A percentile compares a stretch with the other conserved stretches of the same genome.
Conservation (phyloP, 2,797 vertebrate genomes). For the Darevskia nairensis region DNA sequence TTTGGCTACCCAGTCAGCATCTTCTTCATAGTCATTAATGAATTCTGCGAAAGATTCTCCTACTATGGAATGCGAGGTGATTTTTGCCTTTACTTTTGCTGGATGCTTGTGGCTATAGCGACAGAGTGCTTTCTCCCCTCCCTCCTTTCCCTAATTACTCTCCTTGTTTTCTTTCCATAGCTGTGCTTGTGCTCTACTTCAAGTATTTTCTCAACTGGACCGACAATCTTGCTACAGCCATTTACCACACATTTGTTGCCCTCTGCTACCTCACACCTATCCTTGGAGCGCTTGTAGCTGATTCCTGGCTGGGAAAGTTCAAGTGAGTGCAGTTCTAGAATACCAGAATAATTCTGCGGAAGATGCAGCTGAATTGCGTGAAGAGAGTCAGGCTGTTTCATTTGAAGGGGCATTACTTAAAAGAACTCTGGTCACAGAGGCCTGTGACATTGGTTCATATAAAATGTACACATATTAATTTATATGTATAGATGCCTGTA, state of each 20-base stretch:
- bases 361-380: neutral
- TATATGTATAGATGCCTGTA: no score
- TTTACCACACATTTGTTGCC: constrained; percentile 94
- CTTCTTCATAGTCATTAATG: constrained; percentile 94
- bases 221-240: constrained; percentile 85
- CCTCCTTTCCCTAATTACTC: neutral
- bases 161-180: constrained; percentile 71
- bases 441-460: no score
- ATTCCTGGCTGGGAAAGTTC: constrained; percentile 97
- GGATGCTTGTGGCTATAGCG: neutral
- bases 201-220: constrained; percentile 88
- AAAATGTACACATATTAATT: no score
- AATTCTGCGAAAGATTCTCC: constrained; percentile 97
- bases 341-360: neutral
- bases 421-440: no score
- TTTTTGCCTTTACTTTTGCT: rapidly evolving
- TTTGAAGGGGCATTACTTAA: neutral
- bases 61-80: constrained; percentile 98
- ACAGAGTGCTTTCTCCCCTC: neutral
- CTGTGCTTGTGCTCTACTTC: constrained; percentile 93
- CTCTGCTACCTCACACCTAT: constrained; percentile 94
- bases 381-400: neutral
- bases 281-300: constrained; percentile 91
- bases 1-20: constrained; percentile 91
- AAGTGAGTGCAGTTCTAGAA: constrained; percentile 83